Base-by-base conservation (phyloP, 53 echinoderm and acorn worm genomes). In the Zoroaster sp. region DNA sequence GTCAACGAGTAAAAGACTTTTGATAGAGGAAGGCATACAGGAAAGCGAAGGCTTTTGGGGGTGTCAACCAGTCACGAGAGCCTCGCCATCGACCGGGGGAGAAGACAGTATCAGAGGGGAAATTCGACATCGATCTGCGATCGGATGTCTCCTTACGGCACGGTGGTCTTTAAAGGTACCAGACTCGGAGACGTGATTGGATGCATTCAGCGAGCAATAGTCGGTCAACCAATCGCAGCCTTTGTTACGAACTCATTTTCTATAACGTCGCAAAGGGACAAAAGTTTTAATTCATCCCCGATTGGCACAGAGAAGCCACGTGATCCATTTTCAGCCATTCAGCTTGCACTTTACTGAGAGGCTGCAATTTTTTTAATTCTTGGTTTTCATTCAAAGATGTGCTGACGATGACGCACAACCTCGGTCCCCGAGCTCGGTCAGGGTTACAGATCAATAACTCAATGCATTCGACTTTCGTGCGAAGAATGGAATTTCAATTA, bases 401-500 rank as follows among this genome's bases (percentile, higher is more conserved):
- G 63, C 28, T 28, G 12, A 45, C 21, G 36, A 85, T 69, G 71
- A 71, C 71, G 85, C 85, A 70, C 33, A 47, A 49, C 85, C 35
- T 83, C 45, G 6, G 47, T 35, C 68, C 37, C 66, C 15, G 49
- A 18, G 81, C 51, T 21, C 20, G 69, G 85, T 85, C 85, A 71
- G 51, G 85, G 85, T 69, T 38, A 71, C 32, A 43, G 71, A 69
- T 85, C 85, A 66, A 85, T 85, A 41, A 43, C 33, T 45, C 23
- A 13, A 7, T 31, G 39, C 40, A 69, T 39, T 71, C 70, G 49
- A 85, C 42, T 66, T 35, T 85, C 72, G 34, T 21, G 85, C 70
- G 35, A 71, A 17, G 85, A 70, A 85, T 85, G 70, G 85, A 35
- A 85, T 85, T 85, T 85, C 85, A 85, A 85, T 85, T 85, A 85